A percentile compares a stretch with the other conserved stretches of the same genome.
These are phyloP conservation scores for Crotalus helleri DNA, from an alignment of 2,113 vertebrate genomes.

Conservation along the genomic window DNA sequence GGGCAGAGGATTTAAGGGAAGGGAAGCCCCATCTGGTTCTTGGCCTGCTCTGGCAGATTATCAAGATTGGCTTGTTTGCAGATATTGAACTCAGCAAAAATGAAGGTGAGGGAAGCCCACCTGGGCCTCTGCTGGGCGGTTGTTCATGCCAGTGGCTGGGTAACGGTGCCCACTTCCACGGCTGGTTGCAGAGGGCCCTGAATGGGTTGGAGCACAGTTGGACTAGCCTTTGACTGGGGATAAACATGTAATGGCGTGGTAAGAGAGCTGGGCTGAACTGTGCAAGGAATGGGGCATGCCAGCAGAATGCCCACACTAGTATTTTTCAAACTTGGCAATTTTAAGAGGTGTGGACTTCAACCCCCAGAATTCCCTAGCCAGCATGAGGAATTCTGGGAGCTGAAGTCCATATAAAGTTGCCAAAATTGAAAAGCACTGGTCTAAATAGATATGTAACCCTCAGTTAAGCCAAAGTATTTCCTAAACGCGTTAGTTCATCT, in stretches of 20 bases:
- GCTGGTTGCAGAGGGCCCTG: background rate
- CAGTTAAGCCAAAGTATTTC: background rate
- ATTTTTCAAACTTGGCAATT: background rate
- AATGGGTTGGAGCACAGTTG: background rate
- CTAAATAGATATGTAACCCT: background rate
- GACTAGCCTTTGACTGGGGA: background rate
- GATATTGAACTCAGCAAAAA: conserved; percentile 94
- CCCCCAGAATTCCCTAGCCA: background rate
- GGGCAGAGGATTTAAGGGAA: conserved; percentile 90
- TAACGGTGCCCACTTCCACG: background rate
- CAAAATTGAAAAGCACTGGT: background rate
- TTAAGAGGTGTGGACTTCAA: background rate
- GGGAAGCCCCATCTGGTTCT: conserved; percentile 96
- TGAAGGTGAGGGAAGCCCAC: conserved; percentile 77
- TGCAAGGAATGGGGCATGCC: background rate
- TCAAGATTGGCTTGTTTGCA: conserved; percentile 95
- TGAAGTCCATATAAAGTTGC: background rate
- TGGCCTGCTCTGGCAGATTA: conserved; percentile 96
- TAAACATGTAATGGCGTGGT: too few relatives aligned
- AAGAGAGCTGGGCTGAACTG: background rate
- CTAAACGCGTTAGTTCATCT: background rate
- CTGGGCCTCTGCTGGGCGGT: background rate
- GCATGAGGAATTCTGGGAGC: background rate
- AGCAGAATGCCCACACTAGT: background rate
- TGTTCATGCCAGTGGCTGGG: background rate